A percentile compares a stretch with the other conserved stretches of the same genome.
Conservation (phyloP, 1,140 invertebrate species). For the Drosophila navojoa region DNA sequence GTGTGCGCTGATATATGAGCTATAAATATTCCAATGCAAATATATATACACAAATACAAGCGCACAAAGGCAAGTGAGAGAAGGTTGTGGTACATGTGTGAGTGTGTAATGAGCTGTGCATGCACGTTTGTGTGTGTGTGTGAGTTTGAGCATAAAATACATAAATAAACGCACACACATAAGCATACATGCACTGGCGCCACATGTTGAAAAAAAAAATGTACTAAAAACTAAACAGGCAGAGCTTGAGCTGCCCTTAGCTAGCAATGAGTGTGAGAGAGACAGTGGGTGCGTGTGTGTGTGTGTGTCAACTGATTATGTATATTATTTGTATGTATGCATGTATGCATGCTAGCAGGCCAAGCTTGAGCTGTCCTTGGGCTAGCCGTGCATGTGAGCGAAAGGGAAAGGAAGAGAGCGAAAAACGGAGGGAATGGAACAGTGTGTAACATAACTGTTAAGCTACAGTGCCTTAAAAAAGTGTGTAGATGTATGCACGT, state of each 20-base stretch:
- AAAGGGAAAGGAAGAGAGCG: not conserved
- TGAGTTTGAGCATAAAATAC: slow-evolving; percentile 11
- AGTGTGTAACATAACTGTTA: slow-evolving; percentile 5
- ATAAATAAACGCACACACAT: slow-evolving; percentile 1
- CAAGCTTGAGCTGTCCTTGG: too few relatives aligned
- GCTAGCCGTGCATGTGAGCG: not conserved
- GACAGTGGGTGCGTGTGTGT: not conserved
- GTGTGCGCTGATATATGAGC: slow-evolving; percentile 16
- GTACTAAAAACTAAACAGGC: slow-evolving; percentile 77
- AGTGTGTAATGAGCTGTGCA: not conserved
- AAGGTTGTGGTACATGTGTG: not conserved
- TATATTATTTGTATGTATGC: too few relatives aligned
- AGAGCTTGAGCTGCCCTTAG: slow-evolving; percentile 69
- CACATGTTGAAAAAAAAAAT: slow-evolving; percentile 54
- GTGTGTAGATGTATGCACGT: too few relatives aligned
- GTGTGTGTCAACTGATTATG: too few relatives aligned
- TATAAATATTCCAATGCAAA: slow-evolving; percentile 33
- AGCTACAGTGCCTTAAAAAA: slow-evolving; percentile 1
- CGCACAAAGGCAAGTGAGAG: not conserved
- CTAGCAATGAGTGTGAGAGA: slow-evolving; percentile 61
- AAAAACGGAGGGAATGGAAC: not conserved
- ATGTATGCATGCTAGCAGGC: slow-evolving; percentile 10
- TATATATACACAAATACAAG: slow-evolving; percentile 34
- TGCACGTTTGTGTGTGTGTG: slow-evolving; percentile 14
- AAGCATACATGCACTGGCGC: not conserved